Conservation (phyloP, 2,888 invertebrate species). For the Eupeodes latifasciatus region DNA sequence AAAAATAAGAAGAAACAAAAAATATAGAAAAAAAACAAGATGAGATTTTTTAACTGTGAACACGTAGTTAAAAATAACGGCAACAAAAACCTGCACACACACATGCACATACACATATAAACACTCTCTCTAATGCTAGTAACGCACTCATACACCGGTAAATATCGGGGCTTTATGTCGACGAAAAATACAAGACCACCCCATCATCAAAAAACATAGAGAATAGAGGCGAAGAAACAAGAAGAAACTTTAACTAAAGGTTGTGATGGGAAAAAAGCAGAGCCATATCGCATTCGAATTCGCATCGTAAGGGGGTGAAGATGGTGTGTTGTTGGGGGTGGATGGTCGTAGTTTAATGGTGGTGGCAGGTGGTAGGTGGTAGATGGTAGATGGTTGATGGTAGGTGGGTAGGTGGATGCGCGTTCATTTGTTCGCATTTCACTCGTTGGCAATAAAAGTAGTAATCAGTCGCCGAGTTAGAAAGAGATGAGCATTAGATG, state of each 20-base stretch:
- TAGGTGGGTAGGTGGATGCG: constrained; percentile 39
- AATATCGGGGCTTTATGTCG: constrained; percentile 36
- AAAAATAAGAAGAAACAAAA: constrained; percentile 59
- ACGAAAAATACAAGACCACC: constrained; percentile 68
- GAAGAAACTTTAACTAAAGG: constrained; percentile 78
- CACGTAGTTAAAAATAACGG: constrained; percentile 81
- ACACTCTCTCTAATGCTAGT: constrained; percentile 28
- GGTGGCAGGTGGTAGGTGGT: background rate
- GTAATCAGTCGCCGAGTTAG: constrained; percentile 84
- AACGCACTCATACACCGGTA: constrained; percentile 60
- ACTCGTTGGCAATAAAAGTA: constrained; percentile 84
- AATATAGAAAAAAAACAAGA: constrained; percentile 78
- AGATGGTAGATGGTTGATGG: background rate
- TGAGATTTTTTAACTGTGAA: constrained; percentile 82
- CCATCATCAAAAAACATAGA: constrained; percentile 27
- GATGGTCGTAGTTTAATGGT: background rate
- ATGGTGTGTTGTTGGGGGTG: background rate
- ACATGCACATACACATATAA: constrained; percentile 19
- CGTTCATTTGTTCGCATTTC: constrained; percentile 77
- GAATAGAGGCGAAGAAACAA: constrained; percentile 73
- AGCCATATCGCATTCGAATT: too few species aligned
- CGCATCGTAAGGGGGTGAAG: background rate
- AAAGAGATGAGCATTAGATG: constrained; percentile 84
- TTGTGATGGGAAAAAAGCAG: background rate
- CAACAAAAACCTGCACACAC: constrained; percentile 73